Evolutionary conservation across 2,797 vertebrate species (phyloP).

Genomic region (Sitta carolinensis): DNA sequence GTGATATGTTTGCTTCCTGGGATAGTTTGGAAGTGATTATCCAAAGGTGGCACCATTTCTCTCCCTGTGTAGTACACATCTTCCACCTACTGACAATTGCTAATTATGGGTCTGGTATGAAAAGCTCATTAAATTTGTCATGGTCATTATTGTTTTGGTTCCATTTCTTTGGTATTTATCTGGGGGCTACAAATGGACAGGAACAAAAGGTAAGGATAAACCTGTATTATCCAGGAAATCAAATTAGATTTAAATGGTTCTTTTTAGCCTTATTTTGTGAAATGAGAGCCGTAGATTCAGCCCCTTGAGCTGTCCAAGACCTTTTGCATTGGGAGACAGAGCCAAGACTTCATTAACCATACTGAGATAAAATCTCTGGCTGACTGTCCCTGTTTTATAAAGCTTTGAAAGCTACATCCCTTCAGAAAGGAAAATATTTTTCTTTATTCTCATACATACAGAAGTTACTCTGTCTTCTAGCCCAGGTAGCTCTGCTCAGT

Average conservation of each 20-base stretch:
- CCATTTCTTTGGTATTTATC: background rate
- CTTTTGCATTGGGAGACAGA: background rate
- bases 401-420: slow-evolving; percentile 14
- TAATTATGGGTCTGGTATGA: background rate
- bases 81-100: background rate
- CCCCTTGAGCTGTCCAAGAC: background rate
- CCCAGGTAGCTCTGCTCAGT: background rate
- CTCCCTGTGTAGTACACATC: background rate
- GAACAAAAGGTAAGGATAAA: slow-evolving; percentile 9
- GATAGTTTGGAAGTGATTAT: background rate
- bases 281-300: slow-evolving; percentile 3
- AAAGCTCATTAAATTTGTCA: background rate
- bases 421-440: background rate
- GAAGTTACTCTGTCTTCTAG: background rate
- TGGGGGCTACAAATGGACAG: background rate
- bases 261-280: background rate
- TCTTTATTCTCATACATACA: background rate
- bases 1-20: background rate
- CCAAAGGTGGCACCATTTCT: background rate
- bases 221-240: background rate
- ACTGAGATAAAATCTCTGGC: slow-evolving; percentile 37
- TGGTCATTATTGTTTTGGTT: background rate
- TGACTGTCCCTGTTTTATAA: background rate
- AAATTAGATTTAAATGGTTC: background rate
- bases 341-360: slow-evolving; percentile 10